phyloP scores from a whole-genome alignment of 1,140 invertebrate genomes.

The Platyura marginata region DNA sequence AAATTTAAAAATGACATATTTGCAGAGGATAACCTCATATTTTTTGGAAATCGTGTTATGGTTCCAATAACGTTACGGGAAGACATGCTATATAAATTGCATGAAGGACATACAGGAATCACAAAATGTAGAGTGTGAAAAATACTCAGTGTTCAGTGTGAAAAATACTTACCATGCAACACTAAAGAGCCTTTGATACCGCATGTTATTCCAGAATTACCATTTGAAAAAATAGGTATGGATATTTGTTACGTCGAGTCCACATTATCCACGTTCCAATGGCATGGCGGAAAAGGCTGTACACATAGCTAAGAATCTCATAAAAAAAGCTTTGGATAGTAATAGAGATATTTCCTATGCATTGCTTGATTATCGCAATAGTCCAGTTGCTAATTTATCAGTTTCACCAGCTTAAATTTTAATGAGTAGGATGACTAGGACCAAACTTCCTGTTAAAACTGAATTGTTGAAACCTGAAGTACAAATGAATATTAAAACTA shows the following conservation, averaged over 20 bases:
- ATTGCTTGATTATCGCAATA: slow-evolving; percentile 6
- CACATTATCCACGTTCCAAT: slow-evolving; percentile 13
- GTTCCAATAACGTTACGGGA: not conserved
- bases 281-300: slow-evolving; percentile 13
- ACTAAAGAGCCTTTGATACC: slow-evolving; percentile 13
- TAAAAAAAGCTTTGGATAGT: slow-evolving; percentile 10
- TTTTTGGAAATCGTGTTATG: slow-evolving; percentile 3
- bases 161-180: slow-evolving; percentile 11
- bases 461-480: not conserved
- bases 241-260: slow-evolving; percentile 13
- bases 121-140: too few species aligned
- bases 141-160: too few species aligned
- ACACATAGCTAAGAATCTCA: slow-evolving; percentile 10
- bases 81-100: slow-evolving; percentile 1
- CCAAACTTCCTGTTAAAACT: slow-evolving; percentile 3
- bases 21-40: slow-evolving; percentile 3
- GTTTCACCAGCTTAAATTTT: slow-evolving; percentile 8
- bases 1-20: slow-evolving; percentile 1
- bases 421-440: slow-evolving; percentile 4
- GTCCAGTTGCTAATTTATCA: slow-evolving; percentile 3
- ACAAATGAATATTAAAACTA: not conserved
- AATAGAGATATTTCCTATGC: slow-evolving; percentile 5
- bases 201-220: slow-evolving; percentile 11
- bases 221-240: slow-evolving; percentile 12
- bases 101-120: slow-evolving; percentile 1